A percentile compares a stretch with the other conserved stretches of the same genome.
These are phyloP conservation scores for Eubasilissa splendida DNA, from an alignment of 2,888 invertebrate genomes.

Conservation along the genomic window DNA sequence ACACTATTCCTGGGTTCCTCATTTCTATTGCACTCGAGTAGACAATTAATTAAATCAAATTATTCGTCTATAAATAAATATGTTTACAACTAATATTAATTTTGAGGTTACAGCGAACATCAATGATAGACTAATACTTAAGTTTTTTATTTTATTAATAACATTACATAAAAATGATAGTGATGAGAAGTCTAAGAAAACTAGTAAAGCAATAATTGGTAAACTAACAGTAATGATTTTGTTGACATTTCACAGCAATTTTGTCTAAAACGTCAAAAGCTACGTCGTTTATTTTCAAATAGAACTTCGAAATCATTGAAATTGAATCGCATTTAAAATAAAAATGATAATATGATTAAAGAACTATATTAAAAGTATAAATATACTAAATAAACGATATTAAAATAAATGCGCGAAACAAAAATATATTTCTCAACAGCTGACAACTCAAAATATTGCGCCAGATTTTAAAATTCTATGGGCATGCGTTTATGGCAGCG, in stretches of 20 bases:
- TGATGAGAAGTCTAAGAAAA: too few species aligned
- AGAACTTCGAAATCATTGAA: slow-evolving; percentile 27
- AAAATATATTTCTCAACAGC: neutral
- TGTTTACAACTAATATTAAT: neutral
- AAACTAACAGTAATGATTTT: neutral
- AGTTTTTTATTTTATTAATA: too few species aligned
- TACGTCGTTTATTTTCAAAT: slow-evolving; percentile 14
- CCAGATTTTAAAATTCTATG: neutral
- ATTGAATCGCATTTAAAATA: neutral
- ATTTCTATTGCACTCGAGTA: too few species aligned
- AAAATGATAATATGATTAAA: neutral
- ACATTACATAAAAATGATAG: too few species aligned
- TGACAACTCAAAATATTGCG: slow-evolving; percentile 8
- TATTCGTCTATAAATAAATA: neutral
- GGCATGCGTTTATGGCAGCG: neutral
- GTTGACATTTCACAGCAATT: slow-evolving; percentile 16
- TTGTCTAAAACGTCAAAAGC: slow-evolving; percentile 39
- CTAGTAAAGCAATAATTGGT: neutral
- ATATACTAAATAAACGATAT: neutral
- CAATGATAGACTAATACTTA: too few species aligned
- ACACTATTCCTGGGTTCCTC: neutral
- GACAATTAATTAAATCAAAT: neutral
- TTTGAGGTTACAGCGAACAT: too few species aligned
- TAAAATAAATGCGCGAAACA: neutral
- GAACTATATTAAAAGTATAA: neutral